Conservation (phyloP, 1,140 invertebrate species). For the Euwallacea fornicatus region DNA sequence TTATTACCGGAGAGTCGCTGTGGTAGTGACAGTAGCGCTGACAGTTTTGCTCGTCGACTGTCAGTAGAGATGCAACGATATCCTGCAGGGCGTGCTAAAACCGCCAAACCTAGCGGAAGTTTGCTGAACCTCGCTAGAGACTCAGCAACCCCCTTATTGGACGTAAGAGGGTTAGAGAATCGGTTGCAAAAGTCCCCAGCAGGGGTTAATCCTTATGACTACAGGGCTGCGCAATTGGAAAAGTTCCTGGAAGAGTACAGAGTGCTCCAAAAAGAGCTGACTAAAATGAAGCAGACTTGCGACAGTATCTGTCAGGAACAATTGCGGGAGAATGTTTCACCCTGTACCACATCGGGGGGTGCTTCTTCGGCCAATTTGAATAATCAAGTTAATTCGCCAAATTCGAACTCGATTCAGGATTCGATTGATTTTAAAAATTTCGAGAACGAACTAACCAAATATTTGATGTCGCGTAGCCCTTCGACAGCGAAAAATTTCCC, state of each 20-base stretch:
- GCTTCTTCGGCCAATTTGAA: constrained; percentile 31
- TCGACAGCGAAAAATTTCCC: constrained; percentile 40
- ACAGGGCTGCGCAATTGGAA: constrained; percentile 74
- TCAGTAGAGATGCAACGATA: constrained; percentile 43
- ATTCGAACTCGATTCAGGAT: constrained; percentile 55
- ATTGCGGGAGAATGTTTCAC: constrained; percentile 17
- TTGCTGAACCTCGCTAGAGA: constrained; percentile 58
- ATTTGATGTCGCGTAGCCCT: constrained; percentile 55
- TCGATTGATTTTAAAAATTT: constrained; percentile 57
- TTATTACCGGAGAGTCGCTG: constrained; percentile 59
- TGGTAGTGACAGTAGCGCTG: constrained; percentile 53
- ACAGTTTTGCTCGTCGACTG: constrained; percentile 39
- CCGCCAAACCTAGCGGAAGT: constrained; percentile 58
- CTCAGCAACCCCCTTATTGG: constrained; percentile 56
- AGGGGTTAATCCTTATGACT: constrained; percentile 64
- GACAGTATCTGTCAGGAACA: constrained; percentile 62
- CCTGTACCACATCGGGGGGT: constrained; percentile 47
- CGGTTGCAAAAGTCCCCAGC: constrained; percentile 45
- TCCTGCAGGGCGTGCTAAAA: constrained; percentile 46
- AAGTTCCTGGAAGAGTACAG: constrained; percentile 76
- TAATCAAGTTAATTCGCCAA: constrained; percentile 51
- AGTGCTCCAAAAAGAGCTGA: constrained; percentile 71
- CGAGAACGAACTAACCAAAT: constrained; percentile 56
- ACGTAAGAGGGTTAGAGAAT: constrained; percentile 56
- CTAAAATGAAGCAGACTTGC: constrained; percentile 75